Conservation (phyloP, 2,113 vertebrate species). For the Aspidoscelis tigris region DNA sequence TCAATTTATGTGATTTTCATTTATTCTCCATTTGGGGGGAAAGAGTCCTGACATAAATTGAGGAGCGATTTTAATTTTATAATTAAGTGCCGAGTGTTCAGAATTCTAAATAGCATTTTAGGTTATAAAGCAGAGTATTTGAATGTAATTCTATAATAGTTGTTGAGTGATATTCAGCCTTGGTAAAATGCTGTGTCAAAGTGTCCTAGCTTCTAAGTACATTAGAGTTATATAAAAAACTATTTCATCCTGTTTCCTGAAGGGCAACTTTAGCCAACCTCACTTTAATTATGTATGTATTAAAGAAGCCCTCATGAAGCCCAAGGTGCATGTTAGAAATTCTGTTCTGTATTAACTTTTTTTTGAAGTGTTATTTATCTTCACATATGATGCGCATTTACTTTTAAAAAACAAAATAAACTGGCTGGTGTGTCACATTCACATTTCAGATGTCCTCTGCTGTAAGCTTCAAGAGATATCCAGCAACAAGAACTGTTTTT, state of each 20-base stretch:
- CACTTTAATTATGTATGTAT: conserved; percentile 37
- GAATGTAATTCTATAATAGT: background rate
- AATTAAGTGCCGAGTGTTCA: conserved; percentile 1
- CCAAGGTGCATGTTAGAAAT: conserved; percentile 1
- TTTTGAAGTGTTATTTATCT: conserved; percentile 7
- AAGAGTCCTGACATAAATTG: too few species aligned
- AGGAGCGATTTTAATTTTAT: background rate
- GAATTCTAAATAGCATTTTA: background rate
- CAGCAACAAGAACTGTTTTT: background rate
- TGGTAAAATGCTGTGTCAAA: background rate
- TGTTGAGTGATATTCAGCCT: conserved; percentile 4
- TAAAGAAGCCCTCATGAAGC: conserved; percentile 35
- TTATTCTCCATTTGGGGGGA: too few species aligned
- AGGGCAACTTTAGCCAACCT: conserved; percentile 2
- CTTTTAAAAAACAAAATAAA: conserved; percentile 5
- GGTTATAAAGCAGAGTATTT: background rate
- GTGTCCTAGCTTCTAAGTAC: conserved; percentile 1
- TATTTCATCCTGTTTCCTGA: background rate
- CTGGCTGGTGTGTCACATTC: accelerated
- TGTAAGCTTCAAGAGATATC: background rate
- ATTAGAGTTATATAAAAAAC: background rate
- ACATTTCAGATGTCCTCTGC: background rate
- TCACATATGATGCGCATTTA: background rate
- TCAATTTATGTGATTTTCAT: too few species aligned
- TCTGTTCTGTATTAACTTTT: conserved; percentile 21